phyloP scores from a whole-genome alignment of 2,888 invertebrate species.

The Pilophorus perplexus region DNA sequence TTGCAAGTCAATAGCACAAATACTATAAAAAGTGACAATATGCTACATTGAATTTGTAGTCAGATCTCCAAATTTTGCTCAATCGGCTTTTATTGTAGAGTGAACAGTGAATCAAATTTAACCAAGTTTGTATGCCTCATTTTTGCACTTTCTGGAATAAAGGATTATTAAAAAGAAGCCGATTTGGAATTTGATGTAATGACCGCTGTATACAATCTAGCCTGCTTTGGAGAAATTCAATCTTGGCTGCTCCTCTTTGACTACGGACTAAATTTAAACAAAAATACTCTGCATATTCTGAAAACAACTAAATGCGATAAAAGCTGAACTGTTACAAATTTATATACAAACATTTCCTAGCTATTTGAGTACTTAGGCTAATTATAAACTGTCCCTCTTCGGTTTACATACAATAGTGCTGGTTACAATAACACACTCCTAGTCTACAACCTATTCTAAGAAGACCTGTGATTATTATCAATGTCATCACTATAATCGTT shows the following conservation, averaged over 20 bases:
- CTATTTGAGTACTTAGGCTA: too few relatives aligned
- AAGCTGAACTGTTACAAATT: slow-evolving; percentile 9
- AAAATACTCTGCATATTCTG: not conserved
- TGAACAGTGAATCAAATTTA: slow-evolving; percentile 1
- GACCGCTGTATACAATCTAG: not conserved
- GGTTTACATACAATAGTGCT: slow-evolving; percentile 7
- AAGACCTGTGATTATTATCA: not conserved
- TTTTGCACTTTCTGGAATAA: not conserved
- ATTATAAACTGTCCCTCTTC: slow-evolving; percentile 5
- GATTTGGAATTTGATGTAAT: not conserved
- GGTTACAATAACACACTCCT: slow-evolving; percentile 16
- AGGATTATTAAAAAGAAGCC: not conserved
- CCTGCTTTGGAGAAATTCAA: not conserved
- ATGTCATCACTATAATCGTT: too few relatives aligned
- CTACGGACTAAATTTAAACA: not conserved
- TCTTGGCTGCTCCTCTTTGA: not conserved
- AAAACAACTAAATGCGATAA: not conserved
- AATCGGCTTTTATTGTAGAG: not conserved
- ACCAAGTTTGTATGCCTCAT: slow-evolving; percentile 26
- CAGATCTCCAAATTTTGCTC: not conserved
- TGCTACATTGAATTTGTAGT: not conserved
- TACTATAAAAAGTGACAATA: not conserved
- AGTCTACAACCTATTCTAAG: slow-evolving; percentile 12
- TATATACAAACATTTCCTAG: slow-evolving; percentile 1
- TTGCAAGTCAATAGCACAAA: not conserved